These are phyloP conservation scores for Poecilobothrus nobilitatus DNA, from an alignment of 2,888 invertebrate species.

Conservation along the genomic window DNA sequence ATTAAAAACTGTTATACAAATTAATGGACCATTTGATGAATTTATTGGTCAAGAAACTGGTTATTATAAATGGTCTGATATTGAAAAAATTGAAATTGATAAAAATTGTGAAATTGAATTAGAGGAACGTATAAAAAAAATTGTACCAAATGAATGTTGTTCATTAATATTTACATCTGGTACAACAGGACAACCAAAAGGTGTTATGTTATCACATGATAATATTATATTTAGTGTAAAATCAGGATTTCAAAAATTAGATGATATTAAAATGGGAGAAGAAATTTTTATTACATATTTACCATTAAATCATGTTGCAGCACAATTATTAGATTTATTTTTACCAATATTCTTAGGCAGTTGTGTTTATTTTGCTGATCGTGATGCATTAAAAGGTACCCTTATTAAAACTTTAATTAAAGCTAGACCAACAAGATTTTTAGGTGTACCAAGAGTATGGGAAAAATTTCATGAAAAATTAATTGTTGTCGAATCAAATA, in stretches of 20 bases:
- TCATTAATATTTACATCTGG: constrained; percentile 80
- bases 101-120: constrained; percentile 48
- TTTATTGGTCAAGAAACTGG: constrained; percentile 35
- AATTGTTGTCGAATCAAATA: constrained; percentile 58
- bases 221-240: constrained; percentile 62
- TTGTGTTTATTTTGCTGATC: constrained; percentile 71
- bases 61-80: constrained; percentile 34
- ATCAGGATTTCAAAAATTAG: constrained; percentile 45
- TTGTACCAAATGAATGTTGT: constrained; percentile 74
- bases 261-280: constrained; percentile 45
- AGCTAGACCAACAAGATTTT: constrained; percentile 70
- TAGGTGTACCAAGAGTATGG: constrained; percentile 86
- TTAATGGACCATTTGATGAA: constrained; percentile 36
- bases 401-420: constrained; percentile 62
- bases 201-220: constrained; percentile 87
- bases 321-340: constrained; percentile 68
- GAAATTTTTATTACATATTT: constrained; percentile 68
- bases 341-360: constrained; percentile 35
- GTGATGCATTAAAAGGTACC: constrained; percentile 76
- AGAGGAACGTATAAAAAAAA: constrained; percentile 53
- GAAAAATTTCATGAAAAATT: constrained; percentile 88
- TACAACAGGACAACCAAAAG: constrained; percentile 81
- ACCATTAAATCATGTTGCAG: constrained; percentile 84
- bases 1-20: constrained; percentile 64
- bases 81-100: constrained; percentile 16